phyloP scores from a whole-genome alignment of 2,113 vertebrate species.

The Setophaga petechia region DNA sequence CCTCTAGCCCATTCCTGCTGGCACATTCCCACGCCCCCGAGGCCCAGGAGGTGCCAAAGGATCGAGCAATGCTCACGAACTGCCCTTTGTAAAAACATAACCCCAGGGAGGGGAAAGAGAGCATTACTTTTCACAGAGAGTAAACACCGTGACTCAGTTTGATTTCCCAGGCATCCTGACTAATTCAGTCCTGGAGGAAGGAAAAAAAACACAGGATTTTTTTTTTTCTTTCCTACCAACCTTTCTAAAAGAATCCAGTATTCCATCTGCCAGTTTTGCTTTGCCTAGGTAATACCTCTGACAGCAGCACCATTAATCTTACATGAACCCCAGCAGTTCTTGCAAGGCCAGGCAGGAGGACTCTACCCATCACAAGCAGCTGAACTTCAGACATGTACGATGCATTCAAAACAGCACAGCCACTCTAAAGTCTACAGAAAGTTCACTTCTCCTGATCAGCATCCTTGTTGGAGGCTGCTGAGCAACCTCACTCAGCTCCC shows the following conservation, averaged over 20 bases:
- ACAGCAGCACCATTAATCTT: background rate
- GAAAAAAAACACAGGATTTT: background rate
- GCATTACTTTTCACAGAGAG: background rate
- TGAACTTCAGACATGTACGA: background rate
- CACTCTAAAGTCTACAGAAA: background rate
- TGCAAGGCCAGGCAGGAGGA: background rate
- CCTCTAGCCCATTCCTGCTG: background rate
- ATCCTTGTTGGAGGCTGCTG: background rate
- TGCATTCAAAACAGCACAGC: background rate
- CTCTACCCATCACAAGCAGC: background rate
- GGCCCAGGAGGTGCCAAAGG: background rate
- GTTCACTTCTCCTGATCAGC: background rate
- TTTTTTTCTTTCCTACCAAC: background rate
- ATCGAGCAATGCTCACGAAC: fast-evolving
- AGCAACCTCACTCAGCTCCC: background rate
- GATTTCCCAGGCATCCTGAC: background rate
- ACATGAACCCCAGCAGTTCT: background rate
- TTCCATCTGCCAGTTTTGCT: background rate
- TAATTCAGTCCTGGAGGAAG: background rate
- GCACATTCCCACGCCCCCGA: background rate
- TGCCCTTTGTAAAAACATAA: background rate
- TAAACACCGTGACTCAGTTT: conserved; percentile 11
- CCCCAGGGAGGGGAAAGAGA: background rate
- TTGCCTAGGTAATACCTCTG: background rate
- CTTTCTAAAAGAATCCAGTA: background rate